Conservation (phyloP, 2,113 vertebrate genomes). For the Strix aluco region DNA sequence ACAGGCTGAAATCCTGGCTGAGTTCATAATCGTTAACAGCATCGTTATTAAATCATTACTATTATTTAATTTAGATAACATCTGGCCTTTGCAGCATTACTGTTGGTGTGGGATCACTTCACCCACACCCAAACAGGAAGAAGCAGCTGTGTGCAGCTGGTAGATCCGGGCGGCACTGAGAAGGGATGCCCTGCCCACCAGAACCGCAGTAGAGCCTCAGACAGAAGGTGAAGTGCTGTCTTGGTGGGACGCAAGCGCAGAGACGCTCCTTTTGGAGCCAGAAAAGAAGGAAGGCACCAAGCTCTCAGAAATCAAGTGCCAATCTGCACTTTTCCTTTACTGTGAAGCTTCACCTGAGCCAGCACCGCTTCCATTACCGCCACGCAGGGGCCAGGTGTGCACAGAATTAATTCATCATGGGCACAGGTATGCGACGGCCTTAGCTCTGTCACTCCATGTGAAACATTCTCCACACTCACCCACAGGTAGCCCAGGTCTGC, state of each 20-base stretch:
- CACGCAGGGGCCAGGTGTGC: not conserved
- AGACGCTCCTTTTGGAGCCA: not conserved
- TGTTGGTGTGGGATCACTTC: not conserved
- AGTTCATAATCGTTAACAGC: not conserved
- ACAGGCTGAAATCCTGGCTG: not conserved
- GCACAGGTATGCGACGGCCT: not conserved
- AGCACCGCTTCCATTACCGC: not conserved
- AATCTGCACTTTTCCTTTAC: not conserved
- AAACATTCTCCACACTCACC: not conserved
- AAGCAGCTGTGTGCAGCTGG: not conserved
- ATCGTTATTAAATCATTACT: not conserved
- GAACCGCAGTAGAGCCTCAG: not conserved
- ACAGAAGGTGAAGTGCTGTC: not conserved
- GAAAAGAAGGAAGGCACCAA: not conserved
- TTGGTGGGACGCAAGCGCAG: not conserved
- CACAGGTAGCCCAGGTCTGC: not conserved
- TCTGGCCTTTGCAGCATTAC: not conserved
- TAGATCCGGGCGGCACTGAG: not conserved
- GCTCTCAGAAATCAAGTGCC: not conserved
- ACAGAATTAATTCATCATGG: not conserved
- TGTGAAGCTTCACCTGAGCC: not conserved
- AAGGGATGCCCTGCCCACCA: not conserved
- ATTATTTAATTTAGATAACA: not conserved
- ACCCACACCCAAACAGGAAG: not conserved
- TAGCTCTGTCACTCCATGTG: not conserved